Evolutionary conservation across 2,888 invertebrate genomes (phyloP).

Genomic region (Dendrolimus houi): DNA sequence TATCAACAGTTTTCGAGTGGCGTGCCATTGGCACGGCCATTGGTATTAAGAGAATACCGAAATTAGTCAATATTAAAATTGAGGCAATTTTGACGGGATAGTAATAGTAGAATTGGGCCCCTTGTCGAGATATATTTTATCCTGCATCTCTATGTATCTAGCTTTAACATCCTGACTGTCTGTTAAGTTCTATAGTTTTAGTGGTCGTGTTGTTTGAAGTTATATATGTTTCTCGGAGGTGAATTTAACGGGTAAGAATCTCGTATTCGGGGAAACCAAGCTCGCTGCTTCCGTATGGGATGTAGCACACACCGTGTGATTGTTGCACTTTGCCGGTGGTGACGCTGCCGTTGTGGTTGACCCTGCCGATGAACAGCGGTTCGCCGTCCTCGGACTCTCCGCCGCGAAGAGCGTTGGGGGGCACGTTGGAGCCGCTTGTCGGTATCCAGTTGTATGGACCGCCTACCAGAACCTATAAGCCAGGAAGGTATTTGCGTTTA

Average conservation of each 20-base stretch:
- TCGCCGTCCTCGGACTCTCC: conserved; percentile 87
- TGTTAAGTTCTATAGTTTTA: too few relatives aligned
- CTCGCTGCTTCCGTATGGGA: conserved; percentile 88
- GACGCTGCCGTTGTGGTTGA: conserved; percentile 83
- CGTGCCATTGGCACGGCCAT: too few relatives aligned
- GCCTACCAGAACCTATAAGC: conserved; percentile 70
- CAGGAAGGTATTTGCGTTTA: too few relatives aligned
- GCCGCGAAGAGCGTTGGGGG: conserved; percentile 84
- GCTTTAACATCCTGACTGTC: too few relatives aligned
- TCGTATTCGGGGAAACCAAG: conserved; percentile 88
- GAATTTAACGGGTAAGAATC: conserved; percentile 75
- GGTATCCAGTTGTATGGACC: conserved; percentile 83
- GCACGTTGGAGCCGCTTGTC: conserved; percentile 80
- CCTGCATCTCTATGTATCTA: too few relatives aligned
- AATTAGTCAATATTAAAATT: too few relatives aligned
- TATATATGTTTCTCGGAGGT: neutral
- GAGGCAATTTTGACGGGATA: too few relatives aligned
- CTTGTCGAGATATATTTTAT: too few relatives aligned
- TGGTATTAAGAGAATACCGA: too few relatives aligned
- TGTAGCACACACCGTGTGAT: conserved; percentile 88
- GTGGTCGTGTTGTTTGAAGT: neutral
- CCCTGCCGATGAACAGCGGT: conserved; percentile 86
- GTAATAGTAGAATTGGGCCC: too few relatives aligned
- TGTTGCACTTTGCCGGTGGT: conserved; percentile 91
- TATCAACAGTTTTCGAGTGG: too few relatives aligned